Base-by-base conservation (phyloP, 2,113 vertebrate genomes). In the Dermatemys mawii region DNA sequence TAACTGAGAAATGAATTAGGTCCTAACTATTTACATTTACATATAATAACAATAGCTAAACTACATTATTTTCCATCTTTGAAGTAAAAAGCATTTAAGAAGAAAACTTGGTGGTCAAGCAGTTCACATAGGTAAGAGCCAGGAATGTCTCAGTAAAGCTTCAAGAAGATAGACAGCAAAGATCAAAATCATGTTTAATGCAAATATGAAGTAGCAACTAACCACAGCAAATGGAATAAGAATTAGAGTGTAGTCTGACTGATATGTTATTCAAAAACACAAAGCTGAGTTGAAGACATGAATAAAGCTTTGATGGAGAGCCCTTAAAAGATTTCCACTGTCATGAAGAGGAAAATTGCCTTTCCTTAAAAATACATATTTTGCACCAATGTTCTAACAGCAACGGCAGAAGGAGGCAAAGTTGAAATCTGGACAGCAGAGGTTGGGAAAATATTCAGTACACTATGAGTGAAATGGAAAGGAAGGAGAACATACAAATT, bases 191-290 rank as follows among this genome's bases (percentile, higher is more conserved):
- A 48, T 11, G 73, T 11, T 73, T 86, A 86, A 81, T 75, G 73
- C 21, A 96, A 48, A 86, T 67, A 32, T 50, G 41, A 49, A 94
- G 49, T 48, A 93, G 88, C 49, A 93, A 93, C 82, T 11, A 80
- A 48, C 78, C 3, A 9, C 19, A 86, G 41, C 6, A 96, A 93
- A 16, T 89, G 63, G 81, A 93, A 89, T 93, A 94, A 89, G 84
- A 93, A 95, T 92, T 90, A 93, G 84, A 50, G 93, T 48, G 92
- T 89, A 89, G 53, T 55, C 49, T 38, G 53, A 95, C 51, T 92
- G 84, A 95, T 95, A 90, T 90, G 63, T 63, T 94, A 54, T 96
- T 93, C 85, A 2, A 38, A 70, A 70, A 38, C 63, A 38, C n/a
- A 70, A 70, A 22, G 63, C 35, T 70, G 9, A n/a, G n/a, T 38